These are phyloP conservation scores for Larimichthys crocea DNA, from an alignment of 2,113 vertebrate species.

Conservation along the genomic window DNA sequence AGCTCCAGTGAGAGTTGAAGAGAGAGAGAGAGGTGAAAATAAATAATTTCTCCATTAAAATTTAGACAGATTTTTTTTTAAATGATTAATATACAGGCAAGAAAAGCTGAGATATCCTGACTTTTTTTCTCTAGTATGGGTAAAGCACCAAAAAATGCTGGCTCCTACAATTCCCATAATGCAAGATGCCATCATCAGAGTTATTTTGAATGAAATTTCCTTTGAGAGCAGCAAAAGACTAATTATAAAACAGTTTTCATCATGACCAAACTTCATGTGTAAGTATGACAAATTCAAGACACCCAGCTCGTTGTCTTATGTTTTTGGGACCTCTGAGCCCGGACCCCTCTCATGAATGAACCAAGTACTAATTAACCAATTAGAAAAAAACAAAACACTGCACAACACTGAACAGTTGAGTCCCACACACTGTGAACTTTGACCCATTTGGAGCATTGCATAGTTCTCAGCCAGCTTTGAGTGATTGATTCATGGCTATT, in stretches of 20 bases:
- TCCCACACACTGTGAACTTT: constrained; percentile 26
- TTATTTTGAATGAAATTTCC: background rate
- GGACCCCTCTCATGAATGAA: background rate
- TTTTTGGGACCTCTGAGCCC: constrained; percentile 30
- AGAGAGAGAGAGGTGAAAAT: no score
- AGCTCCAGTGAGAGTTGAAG: no score
- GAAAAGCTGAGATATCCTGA: background rate
- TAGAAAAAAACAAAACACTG: constrained; percentile 5
- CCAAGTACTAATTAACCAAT: constrained; percentile 41
- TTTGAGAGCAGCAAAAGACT: background rate
- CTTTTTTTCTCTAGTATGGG: background rate
- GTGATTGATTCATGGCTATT: constrained; percentile 26
- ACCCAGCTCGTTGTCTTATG: background rate
- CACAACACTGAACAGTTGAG: constrained; percentile 18
- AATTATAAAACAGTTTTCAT: background rate
- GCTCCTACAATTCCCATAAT: constrained; percentile 1
- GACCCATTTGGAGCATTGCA: constrained; percentile 39
- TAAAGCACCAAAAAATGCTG: background rate
- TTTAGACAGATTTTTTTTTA: background rate
- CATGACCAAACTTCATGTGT: background rate
- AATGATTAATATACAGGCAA: background rate
- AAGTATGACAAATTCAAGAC: background rate
- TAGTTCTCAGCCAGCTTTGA: constrained; percentile 43
- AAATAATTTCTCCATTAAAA: background rate
- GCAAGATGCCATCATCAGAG: background rate